Evolutionary conservation across 2,797 vertebrate species (phyloP).

Genomic region (Ibycter americanus): DNA sequence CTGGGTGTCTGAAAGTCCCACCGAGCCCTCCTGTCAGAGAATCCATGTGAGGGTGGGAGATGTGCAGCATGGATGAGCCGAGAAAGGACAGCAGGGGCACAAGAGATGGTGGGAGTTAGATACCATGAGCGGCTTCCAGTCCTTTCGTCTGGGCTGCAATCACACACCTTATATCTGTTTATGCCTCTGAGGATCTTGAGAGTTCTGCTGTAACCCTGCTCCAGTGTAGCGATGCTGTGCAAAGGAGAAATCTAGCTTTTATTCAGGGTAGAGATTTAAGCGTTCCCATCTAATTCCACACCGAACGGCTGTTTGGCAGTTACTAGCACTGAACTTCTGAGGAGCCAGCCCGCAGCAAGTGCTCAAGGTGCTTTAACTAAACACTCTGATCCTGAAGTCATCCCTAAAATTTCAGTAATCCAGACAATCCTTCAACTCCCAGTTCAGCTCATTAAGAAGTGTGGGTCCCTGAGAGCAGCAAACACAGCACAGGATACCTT

Average conservation of each 20-base stretch:
- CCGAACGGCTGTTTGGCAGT: not conserved
- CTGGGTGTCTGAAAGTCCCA: not conserved
- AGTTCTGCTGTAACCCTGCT: not conserved
- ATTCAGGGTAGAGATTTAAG: not conserved
- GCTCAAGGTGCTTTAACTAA: not conserved
- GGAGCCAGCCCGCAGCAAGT: not conserved
- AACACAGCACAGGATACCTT: not conserved
- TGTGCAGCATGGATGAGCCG: not conserved
- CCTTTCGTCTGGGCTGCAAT: not conserved
- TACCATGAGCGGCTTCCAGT: not conserved
- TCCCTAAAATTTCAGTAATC: not conserved
- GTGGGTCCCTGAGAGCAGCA: not conserved
- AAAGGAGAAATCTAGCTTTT: not conserved
- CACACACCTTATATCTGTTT: not conserved
- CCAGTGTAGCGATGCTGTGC: rapidly evolving
- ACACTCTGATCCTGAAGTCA: not conserved
- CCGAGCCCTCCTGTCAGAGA: not conserved
- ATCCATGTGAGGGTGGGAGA: rapidly evolving
- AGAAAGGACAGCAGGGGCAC: not conserved
- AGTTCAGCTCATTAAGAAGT: not conserved
- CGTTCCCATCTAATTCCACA: rapidly evolving
- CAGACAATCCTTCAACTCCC: not conserved
- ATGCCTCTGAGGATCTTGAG: not conserved
- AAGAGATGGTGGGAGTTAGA: not conserved
- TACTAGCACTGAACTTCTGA: not conserved